Evolutionary conservation across 2,797 vertebrate species (phyloP), one percentile per base, ranked within the genome.

Genomic region (Bradypus variegatus): DNA sequence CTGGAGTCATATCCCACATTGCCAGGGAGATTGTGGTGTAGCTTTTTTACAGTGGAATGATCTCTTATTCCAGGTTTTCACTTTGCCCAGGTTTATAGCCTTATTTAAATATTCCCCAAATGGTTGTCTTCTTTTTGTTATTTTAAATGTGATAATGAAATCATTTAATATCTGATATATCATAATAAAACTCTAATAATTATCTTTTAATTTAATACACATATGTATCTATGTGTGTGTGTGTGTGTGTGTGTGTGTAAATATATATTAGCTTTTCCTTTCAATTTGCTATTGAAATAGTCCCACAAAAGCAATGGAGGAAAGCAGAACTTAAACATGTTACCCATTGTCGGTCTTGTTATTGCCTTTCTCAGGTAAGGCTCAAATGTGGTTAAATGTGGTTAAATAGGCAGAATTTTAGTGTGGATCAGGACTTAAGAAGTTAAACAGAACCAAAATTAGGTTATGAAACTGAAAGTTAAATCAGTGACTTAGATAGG

Each of bases 31-130:
- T 45, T 45, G 41, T 45, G 41, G 41, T 5, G 41, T 45, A 45
- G 14, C 31, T 93, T 45, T 92, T 89, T 83, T 70, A 90, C 2
- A 78, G 10, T 53, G 84, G 29, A 72, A 84, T 14, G 6, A 70
- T 87, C 94, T 94, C 73, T 93, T 80, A 45, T 80, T 90, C 45
- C 78, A 90, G 62, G 36, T 92, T 94, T 95, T 91, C 23, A 84
- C 33, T 79, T 86, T 87, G n/a, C 55, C 33, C 65, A 55, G 12
- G 60, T 90, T 91, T 93, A 86, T 69, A 88, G 23, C 31, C 27
- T 78, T 82, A 83, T 91, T 87, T 83, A 83, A 82, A 76, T 80
- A 86, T 78, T 84, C 25, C 19, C 65, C 67, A 90, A 88, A 60
- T 84, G 75, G 6, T 45, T 90, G 69, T 45, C 36, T 88, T 65